Conservation (phyloP, 2,797 vertebrate species). For the Chromobotia macracanthus region DNA sequence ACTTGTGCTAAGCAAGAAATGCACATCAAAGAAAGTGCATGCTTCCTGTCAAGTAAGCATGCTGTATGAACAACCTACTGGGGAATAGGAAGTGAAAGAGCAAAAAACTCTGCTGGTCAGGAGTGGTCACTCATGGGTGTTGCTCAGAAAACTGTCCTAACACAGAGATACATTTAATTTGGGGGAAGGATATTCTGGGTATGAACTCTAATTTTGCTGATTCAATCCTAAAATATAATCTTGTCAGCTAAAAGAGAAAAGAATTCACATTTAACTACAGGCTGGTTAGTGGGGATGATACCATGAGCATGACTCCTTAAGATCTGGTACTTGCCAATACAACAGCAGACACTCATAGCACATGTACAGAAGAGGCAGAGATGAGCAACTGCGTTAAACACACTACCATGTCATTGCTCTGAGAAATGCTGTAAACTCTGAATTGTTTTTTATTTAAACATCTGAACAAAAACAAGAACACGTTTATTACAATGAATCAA, state of each 20-base stretch:
- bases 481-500: too few relatives aligned
- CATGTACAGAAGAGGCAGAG: too few relatives aligned
- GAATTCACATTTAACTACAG: neutral
- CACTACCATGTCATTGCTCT: too few relatives aligned
- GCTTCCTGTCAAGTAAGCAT: conserved; percentile 39
- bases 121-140: conserved; percentile 17
- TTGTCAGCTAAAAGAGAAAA: neutral
- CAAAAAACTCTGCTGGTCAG: conserved; percentile 13
- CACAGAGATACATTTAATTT: conserved; percentile 6
- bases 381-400: too few relatives aligned
- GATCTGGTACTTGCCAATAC: too few relatives aligned
- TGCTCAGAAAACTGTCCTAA: conserved; percentile 10
- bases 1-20: conserved; percentile 32
- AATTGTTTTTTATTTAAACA: too few relatives aligned
- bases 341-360: too few relatives aligned
- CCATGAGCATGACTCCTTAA: too few relatives aligned
- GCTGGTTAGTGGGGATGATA: neutral
- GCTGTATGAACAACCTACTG: conserved; percentile 22
- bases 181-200: neutral
- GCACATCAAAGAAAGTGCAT: conserved; percentile 19
- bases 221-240: conserved; percentile 20
- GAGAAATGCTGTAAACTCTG: too few relatives aligned
- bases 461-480: too few relatives aligned
- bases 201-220: neutral
- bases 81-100: conserved; percentile 56